Evolutionary conservation across 2,888 invertebrate species (phyloP), one percentile per base, ranked within the genome.

Genomic region (Salpingus planirostris): DNA sequence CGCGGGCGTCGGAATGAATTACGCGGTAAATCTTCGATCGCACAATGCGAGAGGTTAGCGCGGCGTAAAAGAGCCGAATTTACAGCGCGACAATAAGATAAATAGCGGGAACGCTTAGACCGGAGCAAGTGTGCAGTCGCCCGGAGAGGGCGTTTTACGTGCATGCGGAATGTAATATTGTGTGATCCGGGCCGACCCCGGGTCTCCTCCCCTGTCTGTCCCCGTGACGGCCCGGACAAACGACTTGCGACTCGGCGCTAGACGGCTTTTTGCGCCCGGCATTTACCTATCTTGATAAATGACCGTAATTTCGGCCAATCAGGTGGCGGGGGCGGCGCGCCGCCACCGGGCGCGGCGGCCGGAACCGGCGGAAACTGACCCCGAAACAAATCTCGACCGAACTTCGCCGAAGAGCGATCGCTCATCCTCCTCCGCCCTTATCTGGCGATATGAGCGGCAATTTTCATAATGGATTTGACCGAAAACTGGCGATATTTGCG

Each of bases 141-240:
- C 42, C 49, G 41, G 48, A 48, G 43, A 46, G 42, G 47, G 40
- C 42, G 47, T 46, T 44, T 52, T 47, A 49, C 49, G 47, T 49
- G 47, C 42, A 50, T 47, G 47, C 37, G 52, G 49, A 53, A 53
- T 53, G 52, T 50, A 54, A 54, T 54, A 56, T 52, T 48, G 52
- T 48, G 52, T 54, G 52, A 54, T 54, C 46, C 47, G 43, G 46
- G 48, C 46, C 15, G 29, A 25, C 24, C 28, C 28, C 35, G 37
- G 38, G 36, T 22, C 39, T 34, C 38, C 40, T 37, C 33, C 31
- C 21, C 23, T 29, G 36, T 27, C 32, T 32, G 33, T 24, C 21
- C 18, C 23, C 31, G 49, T 57, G 57, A 59, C 58, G 55, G 51
- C 46, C 49, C 41, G 49, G 52, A 60, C 55, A 58, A 59, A 60